Percentiles rank a stretch among this genome's conserved stretches.
Evolutionary conservation across 2,888 invertebrate genomes (phyloP).

Genomic region (Abrostola tripartita): DNA sequence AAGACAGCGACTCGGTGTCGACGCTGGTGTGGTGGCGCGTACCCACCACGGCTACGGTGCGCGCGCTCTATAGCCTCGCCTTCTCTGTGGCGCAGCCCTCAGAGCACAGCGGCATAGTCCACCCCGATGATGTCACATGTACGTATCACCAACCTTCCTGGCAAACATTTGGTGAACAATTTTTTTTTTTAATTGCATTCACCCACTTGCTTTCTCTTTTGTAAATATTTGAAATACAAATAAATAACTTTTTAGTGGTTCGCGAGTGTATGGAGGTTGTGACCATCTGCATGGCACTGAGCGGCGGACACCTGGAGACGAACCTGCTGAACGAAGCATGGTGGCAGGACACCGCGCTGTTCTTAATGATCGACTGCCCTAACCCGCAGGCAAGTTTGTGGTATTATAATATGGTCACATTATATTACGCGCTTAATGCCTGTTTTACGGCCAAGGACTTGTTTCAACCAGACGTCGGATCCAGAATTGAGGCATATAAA

Average conservation of each 20-base stretch:
- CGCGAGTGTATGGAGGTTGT: slow-evolving; percentile 98
- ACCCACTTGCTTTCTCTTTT: too few species aligned
- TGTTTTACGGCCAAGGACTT: too few species aligned
- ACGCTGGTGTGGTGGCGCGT: slow-evolving; percentile 83
- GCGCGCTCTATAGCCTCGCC: slow-evolving; percentile 80
- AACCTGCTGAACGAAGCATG: slow-evolving; percentile 92
- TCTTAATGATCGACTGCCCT: slow-evolving; percentile 95
- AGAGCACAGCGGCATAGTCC: slow-evolving; percentile 81
- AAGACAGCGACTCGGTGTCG: slow-evolving; percentile 79
- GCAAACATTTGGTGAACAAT: too few species aligned
- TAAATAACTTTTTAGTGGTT: slow-evolving; percentile 88
- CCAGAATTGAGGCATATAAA: too few species aligned
- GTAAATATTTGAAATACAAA: neutral
- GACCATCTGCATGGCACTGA: slow-evolving; percentile 95
- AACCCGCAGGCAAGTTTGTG: slow-evolving; percentile 87
- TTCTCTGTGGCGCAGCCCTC: slow-evolving; percentile 77
- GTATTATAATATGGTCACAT: neutral
- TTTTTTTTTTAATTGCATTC: too few species aligned
- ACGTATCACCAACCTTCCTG: slow-evolving; percentile 49
- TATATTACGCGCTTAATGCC: neutral
- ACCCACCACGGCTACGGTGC: slow-evolving; percentile 81
- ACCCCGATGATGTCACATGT: slow-evolving; percentile 90
- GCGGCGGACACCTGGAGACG: slow-evolving; percentile 94
- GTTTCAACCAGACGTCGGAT: too few species aligned
- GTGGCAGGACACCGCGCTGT: slow-evolving; percentile 97